Evolutionary conservation across 2,113 vertebrate species (phyloP), one percentile per base, ranked within the genome.

Genomic region (Plecturocebus donacophilus): DNA sequence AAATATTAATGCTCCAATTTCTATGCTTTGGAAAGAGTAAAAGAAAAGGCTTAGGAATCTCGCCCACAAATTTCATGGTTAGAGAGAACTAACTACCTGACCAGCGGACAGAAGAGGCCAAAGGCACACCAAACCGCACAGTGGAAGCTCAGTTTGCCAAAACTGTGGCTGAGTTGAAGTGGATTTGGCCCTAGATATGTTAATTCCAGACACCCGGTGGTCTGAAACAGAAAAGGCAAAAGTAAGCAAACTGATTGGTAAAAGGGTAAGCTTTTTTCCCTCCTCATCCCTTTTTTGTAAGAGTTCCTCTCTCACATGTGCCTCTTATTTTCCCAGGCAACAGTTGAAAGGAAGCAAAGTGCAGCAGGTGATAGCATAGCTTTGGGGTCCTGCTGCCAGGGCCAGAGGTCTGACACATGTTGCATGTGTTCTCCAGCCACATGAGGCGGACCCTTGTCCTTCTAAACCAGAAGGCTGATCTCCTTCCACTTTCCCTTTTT

Each of bases 121-220:
- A 92, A 94, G 93, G 77, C 90, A 73, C 84, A 94, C 87, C 90
- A 97, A 97, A 97, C 98, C 97, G 95, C 98, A 97, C 85, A 97
- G 94, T 52, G 20, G 8, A 91, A 81, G 92, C 70, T 92, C 73
- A 3, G n/a, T 56, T 58, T 87, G 96, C 97, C 97, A 97, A n/a
- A 80, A 75, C 82, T 96, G 97, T 95, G 98, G 98, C 95, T 84
- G 95, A 94, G 96, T 96, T 97, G 96, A 97, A 98, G 98, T 97
- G 97, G 98, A 97, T 97, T 98, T 98, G 98, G 98, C 98, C 96
- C 86, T 96, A 92, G 94, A 68, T 97, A 56, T 97, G 95, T 96
- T 97, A 97, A 98, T 98, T 98, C 98, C 97, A 98, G 97, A 95
- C 96, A 96, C 94, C 95, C 93, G 95, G 98, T 98, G 97, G 97